phyloP scores from a whole-genome alignment of 2,113 vertebrate species.

The Vombatus ursinus region DNA sequence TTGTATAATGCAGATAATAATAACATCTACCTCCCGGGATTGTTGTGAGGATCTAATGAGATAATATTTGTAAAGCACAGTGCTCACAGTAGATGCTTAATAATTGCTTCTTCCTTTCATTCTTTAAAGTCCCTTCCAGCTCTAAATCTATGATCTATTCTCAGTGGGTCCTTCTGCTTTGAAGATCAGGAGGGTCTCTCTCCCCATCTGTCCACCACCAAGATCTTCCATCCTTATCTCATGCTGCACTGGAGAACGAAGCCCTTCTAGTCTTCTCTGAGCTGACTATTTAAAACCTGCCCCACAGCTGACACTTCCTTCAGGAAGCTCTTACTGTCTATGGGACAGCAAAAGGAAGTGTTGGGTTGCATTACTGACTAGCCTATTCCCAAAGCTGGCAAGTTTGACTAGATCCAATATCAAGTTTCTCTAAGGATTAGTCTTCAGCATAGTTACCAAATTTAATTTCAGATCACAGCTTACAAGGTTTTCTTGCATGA shows the following conservation, averaged over 20 bases:
- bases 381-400: constrained; percentile 66
- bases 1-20: neutral
- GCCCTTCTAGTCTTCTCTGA: constrained; percentile 72
- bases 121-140: neutral
- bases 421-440: constrained; percentile 79
- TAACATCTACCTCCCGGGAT: neutral
- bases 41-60: neutral
- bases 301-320: constrained; percentile 63
- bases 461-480: constrained; percentile 80
- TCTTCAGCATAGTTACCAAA: constrained; percentile 75
- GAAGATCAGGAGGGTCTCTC: neutral
- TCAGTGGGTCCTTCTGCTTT: neutral
- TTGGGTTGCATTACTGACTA: constrained; percentile 69
- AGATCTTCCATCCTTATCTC: neutral
- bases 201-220: neutral
- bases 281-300: constrained; percentile 70
- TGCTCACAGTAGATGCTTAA: neutral
- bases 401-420: constrained; percentile 78
- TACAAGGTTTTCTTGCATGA: constrained; percentile 70
- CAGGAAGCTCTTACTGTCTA: constrained; percentile 77
- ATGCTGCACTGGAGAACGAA: constrained; percentile 51
- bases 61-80: neutral
- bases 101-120: neutral
- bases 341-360: constrained; percentile 76
- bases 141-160: neutral